Base-by-base conservation (phyloP, 1,140 invertebrate genomes). In the Polypedilum vanderplanki region DNA sequence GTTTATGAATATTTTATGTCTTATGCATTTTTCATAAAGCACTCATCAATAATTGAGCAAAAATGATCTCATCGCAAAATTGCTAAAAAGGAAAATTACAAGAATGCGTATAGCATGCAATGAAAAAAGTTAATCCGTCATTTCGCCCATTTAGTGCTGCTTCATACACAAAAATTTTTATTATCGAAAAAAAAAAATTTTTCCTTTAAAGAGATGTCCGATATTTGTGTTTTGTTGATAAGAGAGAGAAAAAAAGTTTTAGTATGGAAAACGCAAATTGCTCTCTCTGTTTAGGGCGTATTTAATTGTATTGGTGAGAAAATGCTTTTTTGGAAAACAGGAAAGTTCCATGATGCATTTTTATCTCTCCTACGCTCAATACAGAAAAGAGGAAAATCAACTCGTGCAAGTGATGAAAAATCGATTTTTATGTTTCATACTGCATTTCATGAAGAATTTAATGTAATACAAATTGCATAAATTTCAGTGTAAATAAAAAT, bases 391-490 rank as follows among this genome's bases (percentile, higher is more conserved):
- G 65, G 0, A 70, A 18, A 70, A 70, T 15, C n/a, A 70, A 70
- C 17, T 20, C 65, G 65, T 70, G 65, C 65, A 20, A 18, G 15
- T 57, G 7, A 15, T 57, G 46, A 57, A 70, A 70, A 70, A 70
- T 70, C 65, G 65, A 70, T 70, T 70, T 70, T 70, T 70, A 18
- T 22, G 17, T 18, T 70, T 70, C 65, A 70, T 70, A 70, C 65
- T 70, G 17, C 65, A 5, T 20, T 70, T 70, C 65, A 70, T 70
- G 65, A 70, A 18, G 17, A 22, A 0, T 8, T 20, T 0, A 9
- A 33, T n/a, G 24, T 33, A 33, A 33, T 33, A 5, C 1, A 33
- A 33, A 33, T 33, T 33, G 24, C 24, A 33, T 33, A 33, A 5
- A 33, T 33, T 33, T 33, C 24, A 33, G 24, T 33, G 24, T 33